Conservation (phyloP, 2,797 vertebrate species). For the Avahi laniger region DNA sequence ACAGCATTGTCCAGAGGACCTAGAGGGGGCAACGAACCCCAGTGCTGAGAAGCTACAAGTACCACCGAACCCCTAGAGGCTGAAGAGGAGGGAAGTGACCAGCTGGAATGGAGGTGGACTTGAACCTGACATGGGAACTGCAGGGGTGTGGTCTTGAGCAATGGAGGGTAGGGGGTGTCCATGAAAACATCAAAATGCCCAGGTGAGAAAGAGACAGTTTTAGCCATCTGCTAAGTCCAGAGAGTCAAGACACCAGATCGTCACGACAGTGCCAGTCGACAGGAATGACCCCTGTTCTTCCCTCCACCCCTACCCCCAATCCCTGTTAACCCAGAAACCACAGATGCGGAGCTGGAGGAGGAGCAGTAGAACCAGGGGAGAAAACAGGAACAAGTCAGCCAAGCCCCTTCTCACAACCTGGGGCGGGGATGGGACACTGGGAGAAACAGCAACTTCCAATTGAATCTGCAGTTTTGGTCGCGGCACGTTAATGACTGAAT, state of each 20-base stretch:
- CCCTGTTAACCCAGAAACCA: neutral
- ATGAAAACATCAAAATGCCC: neutral
- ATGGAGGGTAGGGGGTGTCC: neutral
- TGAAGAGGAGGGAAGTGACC: neutral
- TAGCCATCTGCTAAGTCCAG: neutral
- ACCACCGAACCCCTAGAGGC: neutral
- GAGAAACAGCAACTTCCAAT: neutral
- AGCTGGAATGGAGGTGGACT: neutral
- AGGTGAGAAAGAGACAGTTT: neutral
- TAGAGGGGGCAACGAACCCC: neutral
- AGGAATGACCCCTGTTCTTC: neutral
- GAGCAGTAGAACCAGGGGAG: neutral
- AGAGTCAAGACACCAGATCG: neutral
- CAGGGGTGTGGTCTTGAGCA: neutral
- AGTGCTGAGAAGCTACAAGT: neutral
- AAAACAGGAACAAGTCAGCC: neutral
- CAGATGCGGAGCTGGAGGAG: neutral
- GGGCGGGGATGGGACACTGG: rapidly evolving
- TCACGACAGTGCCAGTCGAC: too few relatives aligned
- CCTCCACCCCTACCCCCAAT: neutral
- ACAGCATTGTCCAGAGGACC: neutral
- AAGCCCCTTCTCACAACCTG: neutral
- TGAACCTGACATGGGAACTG: neutral
- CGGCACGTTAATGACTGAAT: rapidly evolving
- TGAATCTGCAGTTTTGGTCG: neutral